Conservation (phyloP, 2,113 vertebrate species). For the Corydoras sp. region DNA sequence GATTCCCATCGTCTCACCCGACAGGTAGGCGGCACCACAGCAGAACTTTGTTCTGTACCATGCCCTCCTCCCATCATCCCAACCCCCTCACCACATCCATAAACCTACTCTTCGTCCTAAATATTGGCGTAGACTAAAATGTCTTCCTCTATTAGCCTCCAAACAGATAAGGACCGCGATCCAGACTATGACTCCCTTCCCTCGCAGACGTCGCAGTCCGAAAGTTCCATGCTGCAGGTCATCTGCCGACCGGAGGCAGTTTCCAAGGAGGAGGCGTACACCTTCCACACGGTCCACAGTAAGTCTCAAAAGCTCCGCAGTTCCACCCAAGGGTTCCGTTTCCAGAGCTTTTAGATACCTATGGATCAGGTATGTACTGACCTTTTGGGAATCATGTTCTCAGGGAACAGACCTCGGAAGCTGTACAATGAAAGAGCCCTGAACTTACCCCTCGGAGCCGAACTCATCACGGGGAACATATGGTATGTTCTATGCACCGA, state of each 20-base stretch:
- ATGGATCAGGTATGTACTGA: too few species aligned
- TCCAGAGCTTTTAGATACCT: too few species aligned
- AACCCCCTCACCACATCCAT: too few species aligned
- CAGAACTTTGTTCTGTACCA: too few species aligned
- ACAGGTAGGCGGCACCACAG: slow-evolving; percentile 54
- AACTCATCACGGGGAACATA: slow-evolving; percentile 74
- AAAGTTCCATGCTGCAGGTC: slow-evolving; percentile 93
- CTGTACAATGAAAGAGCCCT: slow-evolving; percentile 72
- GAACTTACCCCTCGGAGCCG: slow-evolving; percentile 71
- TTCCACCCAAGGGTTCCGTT: too few species aligned
- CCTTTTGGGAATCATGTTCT: not conserved
- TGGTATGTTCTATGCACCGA: slow-evolving; percentile 50
- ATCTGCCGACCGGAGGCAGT: slow-evolving; percentile 91
- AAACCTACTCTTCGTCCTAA: too few species aligned
- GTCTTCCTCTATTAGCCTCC: slow-evolving; percentile 71
- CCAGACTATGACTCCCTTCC: slow-evolving; percentile 88
- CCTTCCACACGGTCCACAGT: slow-evolving; percentile 74
- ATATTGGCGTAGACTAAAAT: too few species aligned
- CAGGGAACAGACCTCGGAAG: slow-evolving; percentile 71
- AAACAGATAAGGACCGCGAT: slow-evolving; percentile 86
- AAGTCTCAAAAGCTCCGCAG: slow-evolving; percentile 20
- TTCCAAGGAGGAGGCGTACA: slow-evolving; percentile 72
- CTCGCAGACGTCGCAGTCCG: slow-evolving; percentile 82
- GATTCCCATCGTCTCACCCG: slow-evolving; percentile 70
- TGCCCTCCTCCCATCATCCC: too few species aligned